Evolutionary conservation across 1,140 invertebrate species (phyloP).

Genomic region (Leptopilina clavipes): DNA sequence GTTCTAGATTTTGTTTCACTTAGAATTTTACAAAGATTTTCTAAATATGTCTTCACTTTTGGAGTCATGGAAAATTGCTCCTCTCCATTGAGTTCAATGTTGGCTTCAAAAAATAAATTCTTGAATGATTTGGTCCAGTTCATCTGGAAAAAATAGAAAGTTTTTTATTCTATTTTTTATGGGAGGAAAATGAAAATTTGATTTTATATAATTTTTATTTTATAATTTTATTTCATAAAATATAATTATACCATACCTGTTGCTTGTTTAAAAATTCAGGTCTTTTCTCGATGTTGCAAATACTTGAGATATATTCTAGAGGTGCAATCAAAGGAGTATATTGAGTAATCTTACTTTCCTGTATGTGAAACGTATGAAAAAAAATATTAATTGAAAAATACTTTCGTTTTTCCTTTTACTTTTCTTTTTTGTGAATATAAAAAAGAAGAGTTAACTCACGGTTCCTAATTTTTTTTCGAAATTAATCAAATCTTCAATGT

Average conservation of each 20-base stretch:
- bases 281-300: too few relatives aligned
- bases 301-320: too few relatives aligned
- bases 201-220: too few relatives aligned
- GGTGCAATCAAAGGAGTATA: too few relatives aligned
- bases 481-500: background rate
- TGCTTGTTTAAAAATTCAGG: too few relatives aligned
- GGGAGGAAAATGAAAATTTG: background rate
- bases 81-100: background rate
- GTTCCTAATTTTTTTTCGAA: background rate
- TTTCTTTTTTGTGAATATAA: background rate
- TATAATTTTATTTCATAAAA: too few relatives aligned
- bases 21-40: background rate
- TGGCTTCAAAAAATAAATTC: background rate
- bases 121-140: background rate
- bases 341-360: background rate
- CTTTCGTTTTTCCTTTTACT: too few relatives aligned
- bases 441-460: background rate
- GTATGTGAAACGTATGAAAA: background rate
- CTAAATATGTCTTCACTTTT: background rate
- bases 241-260: too few relatives aligned
- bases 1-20: constrained; percentile 36
- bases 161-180: background rate
- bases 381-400: background rate
- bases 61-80: background rate
- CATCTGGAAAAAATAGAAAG: background rate